Conservation (phyloP, 2,113 vertebrate species). For the Corapipo altera region DNA sequence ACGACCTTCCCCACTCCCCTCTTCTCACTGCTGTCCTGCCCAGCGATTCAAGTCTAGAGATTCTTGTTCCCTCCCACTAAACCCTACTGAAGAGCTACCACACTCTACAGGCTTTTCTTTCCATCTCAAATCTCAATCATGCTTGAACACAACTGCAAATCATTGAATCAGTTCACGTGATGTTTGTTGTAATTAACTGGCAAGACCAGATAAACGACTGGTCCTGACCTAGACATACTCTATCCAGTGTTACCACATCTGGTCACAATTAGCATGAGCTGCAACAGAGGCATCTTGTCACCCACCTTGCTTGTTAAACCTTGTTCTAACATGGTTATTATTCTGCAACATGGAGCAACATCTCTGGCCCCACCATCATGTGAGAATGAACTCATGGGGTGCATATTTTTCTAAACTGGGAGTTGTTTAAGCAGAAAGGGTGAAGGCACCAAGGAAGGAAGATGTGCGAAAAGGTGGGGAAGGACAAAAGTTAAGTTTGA, state of each 20-base stretch:
- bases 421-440: neutral
- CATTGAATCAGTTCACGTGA: neutral
- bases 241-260: neutral
- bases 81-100: neutral
- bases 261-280: neutral
- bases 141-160: neutral
- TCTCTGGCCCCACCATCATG: neutral
- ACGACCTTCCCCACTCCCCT: accelerated
- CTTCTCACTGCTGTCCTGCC: neutral
- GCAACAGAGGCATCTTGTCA: neutral
- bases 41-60: neutral
- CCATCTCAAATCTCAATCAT: neutral
- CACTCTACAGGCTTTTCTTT: neutral
- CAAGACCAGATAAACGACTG: neutral
- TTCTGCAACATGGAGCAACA: neutral
- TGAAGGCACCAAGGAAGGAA: neutral
- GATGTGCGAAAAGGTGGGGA: neutral
- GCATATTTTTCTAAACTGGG: neutral
- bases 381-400: neutral
- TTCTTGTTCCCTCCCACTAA: neutral
- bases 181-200: neutral
- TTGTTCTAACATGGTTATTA: neutral
- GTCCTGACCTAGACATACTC: neutral
- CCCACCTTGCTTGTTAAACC: neutral
- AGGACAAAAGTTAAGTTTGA: neutral